Evolutionary conservation across 2,888 invertebrate species (phyloP).

Genomic region (Drosophila siamana): DNA sequence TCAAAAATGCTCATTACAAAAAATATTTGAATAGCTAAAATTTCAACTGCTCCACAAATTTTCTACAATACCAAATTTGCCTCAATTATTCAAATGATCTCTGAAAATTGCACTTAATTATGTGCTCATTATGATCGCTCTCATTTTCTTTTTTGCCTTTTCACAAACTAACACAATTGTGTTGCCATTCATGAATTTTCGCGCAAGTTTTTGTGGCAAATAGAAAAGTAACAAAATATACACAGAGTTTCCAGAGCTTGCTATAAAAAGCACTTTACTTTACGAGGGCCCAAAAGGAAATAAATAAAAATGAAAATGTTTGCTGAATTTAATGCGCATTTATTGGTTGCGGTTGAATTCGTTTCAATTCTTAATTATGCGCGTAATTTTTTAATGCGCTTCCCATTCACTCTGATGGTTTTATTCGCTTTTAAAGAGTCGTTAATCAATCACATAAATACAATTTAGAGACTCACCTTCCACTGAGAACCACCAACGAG

Average conservation of each 20-base stretch:
- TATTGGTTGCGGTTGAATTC: conserved; percentile 56
- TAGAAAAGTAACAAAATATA: conserved; percentile 3
- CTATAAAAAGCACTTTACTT: conserved; percentile 20
- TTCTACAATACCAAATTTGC: neutral
- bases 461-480: conserved; percentile 63
- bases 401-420: conserved; percentile 5
- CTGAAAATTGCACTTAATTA: conserved; percentile 3
- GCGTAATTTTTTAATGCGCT: conserved; percentile 46
- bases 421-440: conserved; percentile 11
- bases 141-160: neutral
- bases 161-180: conserved; percentile 7
- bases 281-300: conserved; percentile 18
- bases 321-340: conserved; percentile 34
- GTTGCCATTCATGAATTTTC: conserved; percentile 1
- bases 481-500: conserved; percentile 67
- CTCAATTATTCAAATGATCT: neutral
- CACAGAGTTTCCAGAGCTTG: conserved; percentile 3
- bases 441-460: conserved; percentile 10
- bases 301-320: conserved; percentile 31
- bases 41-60: neutral
- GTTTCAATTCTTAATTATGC: conserved; percentile 66
- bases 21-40: no score
- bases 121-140: conserved; percentile 1
- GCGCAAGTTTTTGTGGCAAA: conserved; percentile 2
- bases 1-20: no score